phyloP scores from a whole-genome alignment of 2,888 invertebrate species.

The Nomada ruficornis region DNA sequence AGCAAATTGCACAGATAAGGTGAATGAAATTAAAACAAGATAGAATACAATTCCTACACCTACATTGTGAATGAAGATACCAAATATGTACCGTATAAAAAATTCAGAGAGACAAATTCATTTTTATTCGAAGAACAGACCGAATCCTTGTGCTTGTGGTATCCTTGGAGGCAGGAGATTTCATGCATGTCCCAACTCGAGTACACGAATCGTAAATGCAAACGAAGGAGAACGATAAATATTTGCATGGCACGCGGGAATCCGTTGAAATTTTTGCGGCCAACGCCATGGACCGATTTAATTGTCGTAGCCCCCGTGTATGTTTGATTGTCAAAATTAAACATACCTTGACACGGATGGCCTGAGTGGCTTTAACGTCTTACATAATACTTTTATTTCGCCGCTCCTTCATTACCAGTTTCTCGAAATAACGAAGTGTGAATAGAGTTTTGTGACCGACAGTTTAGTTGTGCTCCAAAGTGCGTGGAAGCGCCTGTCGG shows the following conservation, averaged over 20 bases:
- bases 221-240: constrained; percentile 42
- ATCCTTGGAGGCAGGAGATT: constrained; percentile 39
- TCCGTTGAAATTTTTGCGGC: constrained; percentile 37
- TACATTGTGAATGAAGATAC: not conserved
- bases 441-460: not conserved
- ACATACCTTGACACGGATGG: constrained; percentile 54
- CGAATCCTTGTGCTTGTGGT: constrained; percentile 6
- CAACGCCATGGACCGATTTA: constrained; percentile 34
- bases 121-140: constrained; percentile 27
- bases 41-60: too few relatives aligned
- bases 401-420: not conserved
- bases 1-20: not conserved
- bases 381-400: constrained; percentile 37
- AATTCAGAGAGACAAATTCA: constrained; percentile 6
- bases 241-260: constrained; percentile 30
- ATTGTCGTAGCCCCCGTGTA: constrained; percentile 33
- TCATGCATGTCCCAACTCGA: constrained; percentile 22
- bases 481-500: too few relatives aligned
- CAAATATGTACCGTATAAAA: not conserved
- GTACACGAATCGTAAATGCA: constrained; percentile 38
- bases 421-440: not conserved
- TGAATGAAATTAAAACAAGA: not conserved
- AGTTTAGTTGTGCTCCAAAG: not conserved
- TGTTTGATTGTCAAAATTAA: constrained; percentile 55
- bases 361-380: constrained; percentile 12